Percentiles rank a stretch among this genome's conserved stretches.
These are phyloP conservation scores for Zygothrica quintamaculata DNA, from an alignment of 2,888 invertebrate genomes.

Conservation along the genomic window DNA sequence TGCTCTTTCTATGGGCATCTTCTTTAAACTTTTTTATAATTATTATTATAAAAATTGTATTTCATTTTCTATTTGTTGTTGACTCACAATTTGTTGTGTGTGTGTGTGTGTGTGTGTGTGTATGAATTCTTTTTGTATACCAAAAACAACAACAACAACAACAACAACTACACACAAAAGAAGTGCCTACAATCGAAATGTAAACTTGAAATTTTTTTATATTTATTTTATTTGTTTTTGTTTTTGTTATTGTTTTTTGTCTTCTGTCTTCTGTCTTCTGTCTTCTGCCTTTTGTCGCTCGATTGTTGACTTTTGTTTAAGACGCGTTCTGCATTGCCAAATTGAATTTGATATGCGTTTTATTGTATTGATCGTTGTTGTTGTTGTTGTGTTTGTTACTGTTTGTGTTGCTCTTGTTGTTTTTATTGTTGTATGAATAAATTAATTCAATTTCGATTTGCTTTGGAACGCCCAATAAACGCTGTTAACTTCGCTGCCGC, in stretches of 20 bases:
- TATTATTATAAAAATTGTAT: conserved; percentile 35
- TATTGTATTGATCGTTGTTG: conserved; percentile 29
- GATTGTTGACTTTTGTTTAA: conserved; percentile 65
- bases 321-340: conserved; percentile 78
- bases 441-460: conserved; percentile 46
- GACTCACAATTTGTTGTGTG: conserved; percentile 46
- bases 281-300: too few relatives aligned
- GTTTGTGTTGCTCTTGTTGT: conserved; percentile 5
- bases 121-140: conserved; percentile 43
- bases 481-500: conserved; percentile 15
- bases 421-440: conserved; percentile 40
- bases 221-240: conserved; percentile 4
- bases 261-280: too few relatives aligned
- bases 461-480: conserved; percentile 16
- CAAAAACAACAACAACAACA: too few relatives aligned
- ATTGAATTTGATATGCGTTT: conserved; percentile 53
- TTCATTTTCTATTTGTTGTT: conserved; percentile 21
- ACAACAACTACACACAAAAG: too few relatives aligned
- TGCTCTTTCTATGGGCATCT: conserved; percentile 30
- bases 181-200: conserved; percentile 33
- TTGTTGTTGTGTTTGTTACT: not conserved
- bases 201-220: conserved; percentile 71
- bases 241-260: conserved; percentile 60
- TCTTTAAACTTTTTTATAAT: conserved; percentile 44
- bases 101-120: conserved; percentile 21